Evolutionary conservation across 2,113 vertebrate species (phyloP).

Genomic region (Pionites leucogaster): DNA sequence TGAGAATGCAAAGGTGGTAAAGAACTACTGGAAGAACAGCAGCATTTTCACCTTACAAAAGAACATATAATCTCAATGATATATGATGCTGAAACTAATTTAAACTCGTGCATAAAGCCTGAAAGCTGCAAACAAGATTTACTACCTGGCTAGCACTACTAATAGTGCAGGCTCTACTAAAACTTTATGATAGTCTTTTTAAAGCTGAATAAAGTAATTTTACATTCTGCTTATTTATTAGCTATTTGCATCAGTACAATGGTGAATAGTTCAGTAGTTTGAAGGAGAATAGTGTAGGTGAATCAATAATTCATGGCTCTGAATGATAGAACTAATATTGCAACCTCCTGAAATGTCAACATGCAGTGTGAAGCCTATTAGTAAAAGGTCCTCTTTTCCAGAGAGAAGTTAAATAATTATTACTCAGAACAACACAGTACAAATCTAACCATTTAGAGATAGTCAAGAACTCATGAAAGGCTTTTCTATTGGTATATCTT

Average conservation of each 20-base stretch:
- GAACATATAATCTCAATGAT: not conserved
- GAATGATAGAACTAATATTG: slow-evolving; percentile 43
- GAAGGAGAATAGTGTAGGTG: not conserved
- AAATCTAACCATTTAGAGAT: slow-evolving; percentile 60
- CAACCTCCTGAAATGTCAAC: slow-evolving; percentile 31
- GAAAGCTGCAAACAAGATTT: slow-evolving; percentile 15
- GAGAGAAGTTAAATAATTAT: slow-evolving; percentile 48
- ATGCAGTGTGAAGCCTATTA: not conserved
- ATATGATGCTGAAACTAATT: not conserved
- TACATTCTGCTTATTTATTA: slow-evolving; percentile 27
- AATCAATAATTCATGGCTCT: slow-evolving; percentile 52
- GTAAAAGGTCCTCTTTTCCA: slow-evolving; percentile 6
- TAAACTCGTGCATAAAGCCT: not conserved
- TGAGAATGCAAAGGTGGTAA: not conserved
- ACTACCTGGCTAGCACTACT: not conserved
- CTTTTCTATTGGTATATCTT: slow-evolving; percentile 6
- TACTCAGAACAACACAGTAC: slow-evolving; percentile 8
- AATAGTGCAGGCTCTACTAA: not conserved
- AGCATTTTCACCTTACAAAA: not conserved
- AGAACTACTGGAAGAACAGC: not conserved
- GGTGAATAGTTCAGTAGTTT: not conserved
- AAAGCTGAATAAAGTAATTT: slow-evolving; percentile 20
- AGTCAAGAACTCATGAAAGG: slow-evolving; percentile 26
- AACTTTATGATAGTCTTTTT: slow-evolving; percentile 10
- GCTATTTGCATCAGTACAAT: slow-evolving; percentile 17